Evolutionary conservation across 2,888 invertebrate genomes (phyloP).

Genomic region (Callimorpha dominula): DNA sequence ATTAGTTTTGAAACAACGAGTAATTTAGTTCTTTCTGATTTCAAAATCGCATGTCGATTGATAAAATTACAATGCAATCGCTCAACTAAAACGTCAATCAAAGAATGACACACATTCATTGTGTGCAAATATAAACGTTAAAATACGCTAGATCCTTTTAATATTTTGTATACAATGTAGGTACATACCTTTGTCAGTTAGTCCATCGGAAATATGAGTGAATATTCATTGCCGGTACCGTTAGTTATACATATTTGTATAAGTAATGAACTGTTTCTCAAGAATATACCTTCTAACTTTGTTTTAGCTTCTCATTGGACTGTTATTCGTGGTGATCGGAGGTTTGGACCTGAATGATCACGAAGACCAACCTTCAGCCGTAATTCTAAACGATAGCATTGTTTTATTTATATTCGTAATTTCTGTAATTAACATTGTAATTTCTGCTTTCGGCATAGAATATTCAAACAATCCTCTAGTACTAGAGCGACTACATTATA

Average conservation of each 20-base stretch:
- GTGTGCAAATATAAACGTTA: not conserved
- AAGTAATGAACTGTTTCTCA: not conserved
- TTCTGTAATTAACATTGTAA: slow-evolving; percentile 93
- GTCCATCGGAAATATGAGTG: not conserved
- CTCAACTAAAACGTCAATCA: not conserved
- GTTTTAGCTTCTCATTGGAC: slow-evolving; percentile 93
- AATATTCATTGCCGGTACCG: too few relatives aligned
- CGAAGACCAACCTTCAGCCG: slow-evolving; percentile 91
- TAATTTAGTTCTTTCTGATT: not conserved
- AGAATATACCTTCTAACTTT: slow-evolving; percentile 48
- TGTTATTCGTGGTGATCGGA: slow-evolving; percentile 93
- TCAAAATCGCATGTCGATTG: not conserved
- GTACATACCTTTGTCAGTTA: not conserved
- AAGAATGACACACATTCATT: not conserved
- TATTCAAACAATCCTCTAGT: slow-evolving; percentile 89
- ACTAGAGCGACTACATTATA: slow-evolving; percentile 76
- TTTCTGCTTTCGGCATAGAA: slow-evolving; percentile 94
- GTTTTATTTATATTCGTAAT: slow-evolving; percentile 93
- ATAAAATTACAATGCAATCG: not conserved
- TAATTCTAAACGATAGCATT: slow-evolving; percentile 93
- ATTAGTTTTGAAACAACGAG: not conserved
- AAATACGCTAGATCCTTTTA: not conserved
- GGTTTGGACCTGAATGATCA: slow-evolving; percentile 93
- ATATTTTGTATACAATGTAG: not conserved
- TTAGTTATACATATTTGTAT: not conserved